Conservation (phyloP, 2,797 vertebrate genomes). For the Tauraco hartlaubi region DNA sequence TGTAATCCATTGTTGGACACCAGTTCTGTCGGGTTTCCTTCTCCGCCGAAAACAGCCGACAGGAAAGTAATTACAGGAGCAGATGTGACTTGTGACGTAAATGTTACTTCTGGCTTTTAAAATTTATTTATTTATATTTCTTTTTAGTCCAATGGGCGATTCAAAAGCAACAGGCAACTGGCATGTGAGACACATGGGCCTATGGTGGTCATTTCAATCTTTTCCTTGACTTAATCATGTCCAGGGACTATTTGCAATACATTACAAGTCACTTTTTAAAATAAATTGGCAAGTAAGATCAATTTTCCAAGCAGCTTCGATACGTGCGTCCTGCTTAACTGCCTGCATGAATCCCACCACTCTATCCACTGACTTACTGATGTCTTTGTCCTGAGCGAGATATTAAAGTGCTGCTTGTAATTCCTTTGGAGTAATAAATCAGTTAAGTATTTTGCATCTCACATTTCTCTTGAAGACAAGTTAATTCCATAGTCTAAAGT, state of each 20-base stretch:
- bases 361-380: neutral
- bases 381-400: neutral
- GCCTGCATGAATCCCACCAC: neutral
- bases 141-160: neutral
- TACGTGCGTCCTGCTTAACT: neutral
- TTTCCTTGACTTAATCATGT: neutral
- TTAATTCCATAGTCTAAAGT: neutral
- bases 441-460: neutral
- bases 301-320: neutral
- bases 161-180: neutral
- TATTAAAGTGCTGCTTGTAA: neutral
- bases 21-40: neutral
- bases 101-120: conserved; percentile 33
- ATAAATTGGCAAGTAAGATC: neutral
- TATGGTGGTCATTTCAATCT: neutral
- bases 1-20: conserved; percentile 39
- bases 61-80: conserved; percentile 54
- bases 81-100: conserved; percentile 60
- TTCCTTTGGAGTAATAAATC: neutral
- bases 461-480: neutral
- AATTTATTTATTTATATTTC: neutral
- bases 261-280: neutral
- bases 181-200: neutral
- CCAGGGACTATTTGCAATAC: neutral
- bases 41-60: neutral